Evolutionary conservation across 2,797 vertebrate genomes (phyloP), one percentile per base, ranked within the genome.

Genomic region (Pempheris klunzingeri): DNA sequence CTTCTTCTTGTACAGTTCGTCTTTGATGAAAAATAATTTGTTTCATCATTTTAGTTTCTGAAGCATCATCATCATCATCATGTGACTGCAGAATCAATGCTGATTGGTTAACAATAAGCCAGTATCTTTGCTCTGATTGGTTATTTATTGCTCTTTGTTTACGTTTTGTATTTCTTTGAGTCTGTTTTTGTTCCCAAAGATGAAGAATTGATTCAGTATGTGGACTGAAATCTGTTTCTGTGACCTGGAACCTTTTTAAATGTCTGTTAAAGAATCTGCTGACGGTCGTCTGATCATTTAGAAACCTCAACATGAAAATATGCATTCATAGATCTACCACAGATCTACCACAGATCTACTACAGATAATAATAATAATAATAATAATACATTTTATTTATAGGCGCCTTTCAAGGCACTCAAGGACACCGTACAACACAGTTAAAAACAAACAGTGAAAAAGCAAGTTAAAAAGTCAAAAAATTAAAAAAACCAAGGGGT

Each of bases 71-170:
- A 53, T 62, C 7, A 11, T 68, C 18, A 65, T 77, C 70, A 80
- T 74, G 70, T 66, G 60, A 77, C 74, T 66, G 13, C 54, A 77
- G 46, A 32, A 65, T 59, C 62, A 39, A 18, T 52, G 43, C 67
- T 70, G 46, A 79, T 53, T 74, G 54, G 71, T 28, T 44, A 46
- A 32, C 9, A 18, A 12, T 10, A 5, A 24, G 26, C 39, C 38
- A 34, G 17, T 73, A 17, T 54, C 47, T 5, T 30, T 0, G 3
- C 64, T 38, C 58, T 69, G 58, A 80, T 60, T 65, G 22, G 71
- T 77, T 97, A 97, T 98, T 97, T 98, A 98, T 98, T 97, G 97
- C 96, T 96, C 94, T 96, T n/a, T 97, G 97, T 97, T 97, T 97
- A 97, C 97, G 97, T 97, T 97, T 97, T 97, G 95, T 97, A 96